A percentile compares a stretch with the other conserved stretches of the same genome.
phyloP scores from a whole-genome alignment of 2,113 vertebrate species.

The Ahaetulla prasina region DNA sequence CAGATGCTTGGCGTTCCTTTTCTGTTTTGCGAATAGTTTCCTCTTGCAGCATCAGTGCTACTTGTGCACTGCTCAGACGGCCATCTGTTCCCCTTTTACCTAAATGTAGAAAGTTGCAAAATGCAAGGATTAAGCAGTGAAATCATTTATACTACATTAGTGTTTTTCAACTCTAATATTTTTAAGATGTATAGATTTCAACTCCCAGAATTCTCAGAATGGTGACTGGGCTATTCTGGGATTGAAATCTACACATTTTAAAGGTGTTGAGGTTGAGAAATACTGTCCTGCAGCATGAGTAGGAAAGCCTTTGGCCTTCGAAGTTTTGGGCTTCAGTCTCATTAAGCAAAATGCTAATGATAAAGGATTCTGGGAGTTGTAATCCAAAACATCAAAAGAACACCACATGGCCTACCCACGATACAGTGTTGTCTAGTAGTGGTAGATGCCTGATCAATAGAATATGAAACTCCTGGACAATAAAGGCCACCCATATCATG shows the following conservation, averaged over 20 bases:
- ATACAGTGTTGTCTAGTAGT: not conserved
- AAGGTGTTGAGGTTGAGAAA: not conserved
- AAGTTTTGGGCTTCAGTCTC: not conserved
- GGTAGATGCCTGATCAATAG: not conserved
- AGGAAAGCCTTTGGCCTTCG: not conserved
- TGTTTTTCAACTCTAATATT: not conserved
- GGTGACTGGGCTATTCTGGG: not conserved
- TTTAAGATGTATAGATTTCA: not conserved
- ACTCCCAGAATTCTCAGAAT: not conserved
- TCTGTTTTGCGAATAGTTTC: constrained; percentile 58
- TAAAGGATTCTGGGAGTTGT: not conserved
- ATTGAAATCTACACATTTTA: not conserved
- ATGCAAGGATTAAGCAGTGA: too few relatives aligned
- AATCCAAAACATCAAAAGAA: not conserved
- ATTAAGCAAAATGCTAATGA: not conserved
- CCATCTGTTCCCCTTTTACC: constrained; percentile 63
- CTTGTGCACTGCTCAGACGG: constrained; percentile 46
- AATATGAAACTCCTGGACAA: not conserved
- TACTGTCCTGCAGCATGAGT: not conserved
- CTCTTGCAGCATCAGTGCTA: constrained; percentile 61
- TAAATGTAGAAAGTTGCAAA: constrained; percentile 32
- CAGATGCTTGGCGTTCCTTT: constrained; percentile 59
- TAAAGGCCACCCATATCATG: not conserved
- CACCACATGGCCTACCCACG: not conserved
- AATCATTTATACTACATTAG: not conserved